Conservation (phyloP, 2,888 invertebrate species). For the Chymomyza fuscimana region DNA sequence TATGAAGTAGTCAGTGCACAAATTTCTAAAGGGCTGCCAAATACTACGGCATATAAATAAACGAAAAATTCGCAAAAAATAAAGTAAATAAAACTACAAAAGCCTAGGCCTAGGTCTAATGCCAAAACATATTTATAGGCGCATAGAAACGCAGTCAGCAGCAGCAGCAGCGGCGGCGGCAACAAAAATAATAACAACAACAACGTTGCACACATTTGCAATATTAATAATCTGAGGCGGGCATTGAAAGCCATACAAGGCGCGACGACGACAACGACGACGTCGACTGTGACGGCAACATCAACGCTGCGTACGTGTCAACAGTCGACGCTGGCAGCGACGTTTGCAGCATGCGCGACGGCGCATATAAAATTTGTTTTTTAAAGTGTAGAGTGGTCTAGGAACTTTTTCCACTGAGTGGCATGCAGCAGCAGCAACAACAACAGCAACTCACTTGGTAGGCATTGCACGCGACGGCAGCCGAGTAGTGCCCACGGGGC, state of each 20-base stretch:
- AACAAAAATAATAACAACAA: slow-evolving; percentile 15
- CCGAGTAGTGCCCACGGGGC: not conserved
- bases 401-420: slow-evolving; percentile 72
- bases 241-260: slow-evolving; percentile 74
- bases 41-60: slow-evolving; percentile 15
- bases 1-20: slow-evolving; percentile 51
- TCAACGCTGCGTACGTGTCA: slow-evolving; percentile 58
- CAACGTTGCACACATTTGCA: slow-evolving; percentile 55
- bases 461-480: slow-evolving; percentile 38
- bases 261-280: slow-evolving; percentile 34
- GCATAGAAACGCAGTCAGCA: slow-evolving; percentile 15
- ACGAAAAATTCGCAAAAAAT: slow-evolving; percentile 15
- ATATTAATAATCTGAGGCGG: slow-evolving; percentile 73
- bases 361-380: slow-evolving; percentile 72
- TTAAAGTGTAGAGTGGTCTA: slow-evolving; percentile 64
- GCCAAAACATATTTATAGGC: slow-evolving; percentile 64
- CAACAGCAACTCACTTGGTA: slow-evolving; percentile 48
- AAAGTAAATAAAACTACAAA: slow-evolving; percentile 34
- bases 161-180: not conserved
- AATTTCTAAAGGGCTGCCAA: slow-evolving; percentile 36
- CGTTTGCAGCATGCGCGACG: slow-evolving; percentile 66
- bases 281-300: slow-evolving; percentile 35
- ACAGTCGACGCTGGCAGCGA: slow-evolving; percentile 61
- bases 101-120: slow-evolving; percentile 56
- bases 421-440: slow-evolving; percentile 49